Evolutionary conservation across 2,888 invertebrate species (phyloP).

Genomic region (Gnatocerus cornutus): DNA sequence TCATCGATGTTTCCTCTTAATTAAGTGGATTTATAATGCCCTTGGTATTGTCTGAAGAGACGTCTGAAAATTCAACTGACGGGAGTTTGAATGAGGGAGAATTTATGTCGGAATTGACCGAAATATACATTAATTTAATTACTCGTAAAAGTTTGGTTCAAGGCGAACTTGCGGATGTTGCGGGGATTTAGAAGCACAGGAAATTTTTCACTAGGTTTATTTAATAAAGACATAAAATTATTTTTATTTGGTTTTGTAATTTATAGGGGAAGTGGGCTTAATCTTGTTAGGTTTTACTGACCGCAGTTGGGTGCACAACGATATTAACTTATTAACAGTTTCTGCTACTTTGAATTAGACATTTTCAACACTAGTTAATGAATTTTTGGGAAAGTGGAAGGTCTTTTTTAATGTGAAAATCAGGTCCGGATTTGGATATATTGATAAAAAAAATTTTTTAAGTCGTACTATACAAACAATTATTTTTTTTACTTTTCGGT

Average conservation of each 20-base stretch:
- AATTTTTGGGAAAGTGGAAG: no score
- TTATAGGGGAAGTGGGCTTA: not conserved
- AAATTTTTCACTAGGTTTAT: not conserved
- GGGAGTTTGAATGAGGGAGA: not conserved
- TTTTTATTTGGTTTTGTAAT: not conserved
- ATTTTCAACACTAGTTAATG: no score
- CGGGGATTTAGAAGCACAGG: not conserved
- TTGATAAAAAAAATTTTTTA: no score
- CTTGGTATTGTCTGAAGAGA: conserved; percentile 22
- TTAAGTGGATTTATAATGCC: conserved; percentile 36
- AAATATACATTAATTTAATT: conserved; percentile 12
- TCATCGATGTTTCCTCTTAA: conserved; percentile 38
- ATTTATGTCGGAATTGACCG: conserved; percentile 15
- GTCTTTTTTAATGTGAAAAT: no score
- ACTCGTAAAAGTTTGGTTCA: conserved; percentile 12
- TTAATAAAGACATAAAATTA: conserved; percentile 5
- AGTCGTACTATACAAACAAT: no score
- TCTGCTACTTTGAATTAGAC: no score
- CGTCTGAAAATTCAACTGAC: not conserved
- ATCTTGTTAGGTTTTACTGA: not conserved
- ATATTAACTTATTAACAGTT: no score
- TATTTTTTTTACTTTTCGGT: no score
- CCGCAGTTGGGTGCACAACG: not conserved
- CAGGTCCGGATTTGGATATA: no score
- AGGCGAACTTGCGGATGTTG: conserved; percentile 7